A percentile compares a stretch with the other conserved stretches of the same genome.
Conservation (phyloP, 2,797 vertebrate genomes). For the Denticeps clupeoides region DNA sequence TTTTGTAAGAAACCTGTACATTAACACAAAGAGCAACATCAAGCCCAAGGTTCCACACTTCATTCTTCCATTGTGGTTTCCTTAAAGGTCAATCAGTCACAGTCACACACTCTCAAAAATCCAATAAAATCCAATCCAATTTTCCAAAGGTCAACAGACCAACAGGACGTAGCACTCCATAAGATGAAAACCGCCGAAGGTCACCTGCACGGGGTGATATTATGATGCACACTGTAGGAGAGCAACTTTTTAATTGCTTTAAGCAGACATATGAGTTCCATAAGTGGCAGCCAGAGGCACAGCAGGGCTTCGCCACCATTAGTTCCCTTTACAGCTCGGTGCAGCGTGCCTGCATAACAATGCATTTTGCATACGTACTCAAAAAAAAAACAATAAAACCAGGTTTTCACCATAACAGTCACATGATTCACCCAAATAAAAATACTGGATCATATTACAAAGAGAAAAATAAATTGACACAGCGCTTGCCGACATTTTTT, state of each 20-base stretch:
- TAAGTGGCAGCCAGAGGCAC: neutral
- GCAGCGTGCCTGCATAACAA: no score
- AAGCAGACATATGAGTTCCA: neutral
- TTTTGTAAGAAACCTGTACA: no score
- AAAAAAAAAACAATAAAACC: no score
- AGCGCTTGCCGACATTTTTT: no score
- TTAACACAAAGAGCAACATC: neutral
- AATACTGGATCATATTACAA: no score
- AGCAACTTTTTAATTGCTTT: slow-evolving; percentile 7
- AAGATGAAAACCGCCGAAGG: slow-evolving; percentile 19
- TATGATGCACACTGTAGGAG: neutral
- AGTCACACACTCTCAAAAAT: slow-evolving; percentile 31
- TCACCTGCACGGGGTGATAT: neutral
- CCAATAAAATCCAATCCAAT: slow-evolving; percentile 41
- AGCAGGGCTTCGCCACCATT: neutral
- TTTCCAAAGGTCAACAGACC: slow-evolving; percentile 44
- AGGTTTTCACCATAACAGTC: no score
- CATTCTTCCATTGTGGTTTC: neutral
- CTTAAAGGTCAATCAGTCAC: slow-evolving; percentile 26
- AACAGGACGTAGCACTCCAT: slow-evolving; percentile 30
- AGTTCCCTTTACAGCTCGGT: slow-evolving; percentile 15
- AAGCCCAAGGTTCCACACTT: neutral
- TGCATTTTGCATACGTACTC: no score
- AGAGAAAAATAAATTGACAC: no score
- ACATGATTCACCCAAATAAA: no score